Percentiles rank a stretch among this genome's conserved stretches.
Evolutionary conservation across 2,797 vertebrate species (phyloP).

Genomic region (Manis javanica): DNA sequence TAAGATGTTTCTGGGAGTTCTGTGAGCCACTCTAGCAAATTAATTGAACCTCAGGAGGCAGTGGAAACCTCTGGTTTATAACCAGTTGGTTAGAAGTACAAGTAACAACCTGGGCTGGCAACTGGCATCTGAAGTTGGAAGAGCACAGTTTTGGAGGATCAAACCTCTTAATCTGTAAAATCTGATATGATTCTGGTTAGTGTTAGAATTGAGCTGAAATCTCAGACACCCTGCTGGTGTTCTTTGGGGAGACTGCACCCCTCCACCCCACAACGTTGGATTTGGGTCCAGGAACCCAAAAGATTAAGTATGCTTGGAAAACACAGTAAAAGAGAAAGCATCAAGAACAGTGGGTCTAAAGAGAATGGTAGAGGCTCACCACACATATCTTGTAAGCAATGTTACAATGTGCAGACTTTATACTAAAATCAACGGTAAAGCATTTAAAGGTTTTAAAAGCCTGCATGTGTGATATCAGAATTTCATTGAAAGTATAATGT

Average conservation of each 20-base stretch:
- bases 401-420: neutral
- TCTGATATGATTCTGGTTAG: neutral
- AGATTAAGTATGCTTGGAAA: neutral
- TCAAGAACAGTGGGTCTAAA: neutral
- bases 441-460: neutral
- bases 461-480: neutral
- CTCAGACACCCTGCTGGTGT: neutral
- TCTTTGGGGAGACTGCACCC: neutral
- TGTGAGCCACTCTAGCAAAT: neutral
- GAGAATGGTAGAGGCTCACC: neutral
- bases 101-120: neutral
- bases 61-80: neutral
- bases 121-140: neutral
- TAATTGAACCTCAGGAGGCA: neutral
- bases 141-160: neutral
- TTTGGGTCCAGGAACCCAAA: neutral
- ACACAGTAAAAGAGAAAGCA: neutral
- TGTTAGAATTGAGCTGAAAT: neutral
- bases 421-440: neutral
- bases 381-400: neutral
- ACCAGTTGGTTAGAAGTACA: neutral
- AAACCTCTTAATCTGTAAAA: neutral
- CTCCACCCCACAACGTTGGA: neutral
- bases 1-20: neutral
- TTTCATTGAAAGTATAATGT: neutral